Conservation (phyloP, 2,888 invertebrate genomes). For the Druceiella hillmani region DNA sequence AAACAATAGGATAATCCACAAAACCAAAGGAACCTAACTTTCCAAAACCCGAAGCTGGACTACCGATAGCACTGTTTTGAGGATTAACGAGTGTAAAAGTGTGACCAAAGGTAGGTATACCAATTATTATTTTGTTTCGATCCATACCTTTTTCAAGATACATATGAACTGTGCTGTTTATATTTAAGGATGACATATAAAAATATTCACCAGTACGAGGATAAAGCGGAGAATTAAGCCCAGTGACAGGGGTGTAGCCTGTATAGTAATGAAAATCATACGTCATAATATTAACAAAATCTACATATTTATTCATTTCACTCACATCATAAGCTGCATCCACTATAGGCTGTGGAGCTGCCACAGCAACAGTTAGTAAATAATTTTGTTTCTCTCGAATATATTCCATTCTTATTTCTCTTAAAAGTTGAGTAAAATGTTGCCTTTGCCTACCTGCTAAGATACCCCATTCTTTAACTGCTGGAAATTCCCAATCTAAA, state of each 20-base stretch:
- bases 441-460: constrained; percentile 49
- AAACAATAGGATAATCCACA: constrained; percentile 63
- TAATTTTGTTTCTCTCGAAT: constrained; percentile 52
- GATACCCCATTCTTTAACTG: constrained; percentile 35
- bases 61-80: constrained; percentile 59
- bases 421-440: constrained; percentile 68
- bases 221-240: constrained; percentile 78
- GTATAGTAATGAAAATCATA: constrained; percentile 85
- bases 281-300: constrained; percentile 86
- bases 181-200: constrained; percentile 66
- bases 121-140: constrained; percentile 71
- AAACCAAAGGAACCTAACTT: constrained; percentile 65
- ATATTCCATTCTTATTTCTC: constrained; percentile 67
- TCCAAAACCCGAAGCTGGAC: constrained; percentile 68
- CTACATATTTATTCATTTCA: constrained; percentile 73
- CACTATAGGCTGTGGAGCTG: constrained; percentile 70
- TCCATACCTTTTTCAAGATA: constrained; percentile 74
- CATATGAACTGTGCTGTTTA: constrained; percentile 75
- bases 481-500: constrained; percentile 87
- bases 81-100: constrained; percentile 65
- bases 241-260: constrained; percentile 72
- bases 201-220: constrained; percentile 54
- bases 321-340: constrained; percentile 73
- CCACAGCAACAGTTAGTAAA: constrained; percentile 71
- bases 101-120: constrained; percentile 86